These are phyloP conservation scores for Parotocinclus haroldoi DNA, from an alignment of 2,797 vertebrate genomes.

Conservation along the genomic window DNA sequence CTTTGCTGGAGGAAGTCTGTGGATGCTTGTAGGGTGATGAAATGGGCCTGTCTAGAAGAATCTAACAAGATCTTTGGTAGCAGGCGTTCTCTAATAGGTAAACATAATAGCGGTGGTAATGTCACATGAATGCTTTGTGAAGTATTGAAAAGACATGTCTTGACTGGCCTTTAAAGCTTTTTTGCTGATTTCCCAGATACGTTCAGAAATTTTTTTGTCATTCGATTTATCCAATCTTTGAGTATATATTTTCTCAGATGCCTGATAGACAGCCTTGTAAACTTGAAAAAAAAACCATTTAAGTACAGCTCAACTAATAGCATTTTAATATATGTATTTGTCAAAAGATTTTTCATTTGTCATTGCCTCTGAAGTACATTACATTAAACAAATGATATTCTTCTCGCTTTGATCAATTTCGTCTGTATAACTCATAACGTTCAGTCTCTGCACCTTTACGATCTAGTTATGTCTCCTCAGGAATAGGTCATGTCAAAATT, in stretches of 20 bases:
- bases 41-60: constrained; percentile 32
- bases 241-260: constrained; percentile 12
- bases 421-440: constrained; percentile 27
- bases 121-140: constrained; percentile 10
- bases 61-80: constrained; percentile 33
- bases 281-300: constrained; percentile 51
- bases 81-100: constrained; percentile 21
- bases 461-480: constrained; percentile 48
- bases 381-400: background rate
- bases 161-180: constrained; percentile 10
- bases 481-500: constrained; percentile 63
- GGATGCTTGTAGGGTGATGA: constrained; percentile 35
- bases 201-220: constrained; percentile 1
- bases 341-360: too few relatives aligned
- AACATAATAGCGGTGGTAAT: constrained; percentile 9
- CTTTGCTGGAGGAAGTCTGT: constrained; percentile 37
- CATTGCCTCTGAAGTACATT: too few relatives aligned
- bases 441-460: constrained; percentile 30
- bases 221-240: constrained; percentile 16
- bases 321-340: constrained; percentile 42
- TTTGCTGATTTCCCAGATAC: constrained; percentile 9
- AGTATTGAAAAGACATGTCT: constrained; percentile 27
- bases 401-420: background rate
- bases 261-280: constrained; percentile 48
- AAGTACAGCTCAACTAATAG: constrained; percentile 46